A percentile compares a stretch with the other conserved stretches of the same genome.
phyloP scores from a whole-genome alignment of 2,888 invertebrate species.

The Eupsilia transversa region DNA sequence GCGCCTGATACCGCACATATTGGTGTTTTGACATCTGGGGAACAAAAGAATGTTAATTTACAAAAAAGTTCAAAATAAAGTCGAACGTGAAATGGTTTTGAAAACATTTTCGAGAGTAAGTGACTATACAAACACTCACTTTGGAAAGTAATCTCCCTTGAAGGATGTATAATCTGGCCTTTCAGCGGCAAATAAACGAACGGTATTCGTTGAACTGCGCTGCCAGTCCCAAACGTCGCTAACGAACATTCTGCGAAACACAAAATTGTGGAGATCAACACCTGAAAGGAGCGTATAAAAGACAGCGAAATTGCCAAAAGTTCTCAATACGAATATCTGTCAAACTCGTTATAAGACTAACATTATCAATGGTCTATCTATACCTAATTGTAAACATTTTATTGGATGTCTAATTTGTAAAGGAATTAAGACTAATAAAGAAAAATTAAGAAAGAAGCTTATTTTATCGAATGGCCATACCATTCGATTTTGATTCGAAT shows the following conservation, averaged over 20 bases:
- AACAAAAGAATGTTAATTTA: slow-evolving; percentile 37
- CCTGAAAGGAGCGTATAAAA: slow-evolving; percentile 24
- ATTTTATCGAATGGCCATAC: slow-evolving; percentile 19
- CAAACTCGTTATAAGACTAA: slow-evolving; percentile 31
- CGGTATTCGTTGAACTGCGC: slow-evolving; percentile 94
- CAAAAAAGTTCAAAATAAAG: not conserved
- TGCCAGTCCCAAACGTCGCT: slow-evolving; percentile 94
- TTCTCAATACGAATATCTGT: slow-evolving; percentile 45
- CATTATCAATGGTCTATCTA: slow-evolving; percentile 4
- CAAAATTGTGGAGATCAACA: slow-evolving; percentile 43
- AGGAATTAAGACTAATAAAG: slow-evolving; percentile 74
- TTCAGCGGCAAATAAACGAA: slow-evolving; percentile 96
- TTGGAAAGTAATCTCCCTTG: slow-evolving; percentile 95
- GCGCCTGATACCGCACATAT: slow-evolving; percentile 96
- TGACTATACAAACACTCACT: slow-evolving; percentile 83
- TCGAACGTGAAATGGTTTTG: not conserved
- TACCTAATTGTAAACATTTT: slow-evolving; percentile 52
- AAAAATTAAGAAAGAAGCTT: no score
- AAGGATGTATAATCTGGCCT: slow-evolving; percentile 97
- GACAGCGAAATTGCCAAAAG: slow-evolving; percentile 7
- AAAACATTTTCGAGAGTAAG: not conserved
- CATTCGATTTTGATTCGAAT: slow-evolving; percentile 65
- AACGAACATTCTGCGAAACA: slow-evolving; percentile 93
- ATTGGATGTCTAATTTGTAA: slow-evolving; percentile 71
- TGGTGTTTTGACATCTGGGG: slow-evolving; percentile 94